phyloP scores from a whole-genome alignment of 2,797 vertebrate species.

The Eidolon dupreanum region DNA sequence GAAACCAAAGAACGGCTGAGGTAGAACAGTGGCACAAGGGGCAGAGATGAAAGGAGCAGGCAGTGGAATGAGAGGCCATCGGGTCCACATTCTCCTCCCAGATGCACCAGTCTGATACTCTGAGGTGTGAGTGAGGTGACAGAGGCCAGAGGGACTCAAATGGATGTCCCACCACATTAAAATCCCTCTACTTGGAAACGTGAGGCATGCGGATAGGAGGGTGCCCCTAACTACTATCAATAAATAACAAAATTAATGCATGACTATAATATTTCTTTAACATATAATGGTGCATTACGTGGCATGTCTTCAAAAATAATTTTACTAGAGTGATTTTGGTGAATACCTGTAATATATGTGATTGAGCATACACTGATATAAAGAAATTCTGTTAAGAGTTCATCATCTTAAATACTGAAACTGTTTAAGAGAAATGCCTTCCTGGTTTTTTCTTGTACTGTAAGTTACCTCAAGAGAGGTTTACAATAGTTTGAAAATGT shows the following conservation, averaged over 20 bases:
- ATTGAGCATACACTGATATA: constrained; percentile 18
- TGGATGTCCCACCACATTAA: not conserved
- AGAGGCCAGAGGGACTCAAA: not conserved
- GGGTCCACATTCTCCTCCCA: not conserved
- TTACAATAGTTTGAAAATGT: constrained; percentile 36
- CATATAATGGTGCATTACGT: not conserved
- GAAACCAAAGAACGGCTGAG: too few species aligned
- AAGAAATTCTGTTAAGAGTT: constrained; percentile 56
- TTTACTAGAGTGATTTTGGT: not conserved
- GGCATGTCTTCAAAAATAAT: not conserved
- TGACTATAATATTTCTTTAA: too few species aligned
- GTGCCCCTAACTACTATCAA: not conserved
- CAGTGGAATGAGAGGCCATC: not conserved
- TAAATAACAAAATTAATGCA: not conserved
- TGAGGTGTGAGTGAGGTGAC: too few species aligned
- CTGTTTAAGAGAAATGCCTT: constrained; percentile 37
- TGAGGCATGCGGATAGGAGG: too few species aligned
- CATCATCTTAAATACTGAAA: constrained; percentile 66
- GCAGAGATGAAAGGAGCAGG: not conserved
- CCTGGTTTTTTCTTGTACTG: constrained; percentile 64
- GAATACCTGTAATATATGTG: not conserved
- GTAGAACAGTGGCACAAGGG: too few species aligned
- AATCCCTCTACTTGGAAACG: not conserved
- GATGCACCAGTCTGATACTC: not conserved
- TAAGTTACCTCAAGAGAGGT: constrained; percentile 47